phyloP scores from a whole-genome alignment of 2,113 vertebrate genomes.

The Falcunculus frontatus region DNA sequence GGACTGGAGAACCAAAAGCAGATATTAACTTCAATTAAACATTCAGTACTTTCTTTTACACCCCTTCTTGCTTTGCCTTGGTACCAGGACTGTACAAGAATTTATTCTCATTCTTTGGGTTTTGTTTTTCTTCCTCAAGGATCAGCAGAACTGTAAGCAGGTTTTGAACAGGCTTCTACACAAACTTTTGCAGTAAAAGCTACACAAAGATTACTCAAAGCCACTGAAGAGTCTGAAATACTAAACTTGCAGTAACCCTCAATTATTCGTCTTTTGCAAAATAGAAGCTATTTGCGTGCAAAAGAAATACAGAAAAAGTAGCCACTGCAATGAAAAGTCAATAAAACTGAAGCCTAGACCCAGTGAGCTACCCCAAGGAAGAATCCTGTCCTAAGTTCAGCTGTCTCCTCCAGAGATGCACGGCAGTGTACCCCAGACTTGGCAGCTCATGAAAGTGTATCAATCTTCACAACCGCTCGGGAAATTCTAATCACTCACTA shows the following conservation, averaged over 20 bases:
- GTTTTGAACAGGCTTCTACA: not conserved
- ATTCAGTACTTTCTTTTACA: not conserved
- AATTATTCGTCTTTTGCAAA: not conserved
- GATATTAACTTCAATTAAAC: not conserved
- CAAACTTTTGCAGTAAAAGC: not conserved
- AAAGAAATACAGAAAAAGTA: not conserved
- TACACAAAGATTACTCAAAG: not conserved
- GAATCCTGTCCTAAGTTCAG: fast-evolving
- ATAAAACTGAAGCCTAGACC: not conserved
- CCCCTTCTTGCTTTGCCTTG: not conserved
- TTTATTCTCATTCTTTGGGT: not conserved
- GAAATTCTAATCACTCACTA: not conserved
- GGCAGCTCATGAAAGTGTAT: not conserved
- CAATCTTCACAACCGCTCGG: not conserved
- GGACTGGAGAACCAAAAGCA: not conserved
- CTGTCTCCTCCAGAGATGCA: not conserved
- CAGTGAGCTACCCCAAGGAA: not conserved
- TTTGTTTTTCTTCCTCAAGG: not conserved
- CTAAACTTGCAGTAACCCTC: not conserved
- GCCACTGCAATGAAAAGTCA: not conserved
- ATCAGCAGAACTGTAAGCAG: not conserved
- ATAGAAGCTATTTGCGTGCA: not conserved
- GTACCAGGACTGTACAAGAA: not conserved
- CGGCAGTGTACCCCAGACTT: not conserved
- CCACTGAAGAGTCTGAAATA: not conserved